These are phyloP conservation scores for Gryllus bimaculatus DNA, from an alignment of 1,140 invertebrate genomes.

Conservation along the genomic window DNA sequence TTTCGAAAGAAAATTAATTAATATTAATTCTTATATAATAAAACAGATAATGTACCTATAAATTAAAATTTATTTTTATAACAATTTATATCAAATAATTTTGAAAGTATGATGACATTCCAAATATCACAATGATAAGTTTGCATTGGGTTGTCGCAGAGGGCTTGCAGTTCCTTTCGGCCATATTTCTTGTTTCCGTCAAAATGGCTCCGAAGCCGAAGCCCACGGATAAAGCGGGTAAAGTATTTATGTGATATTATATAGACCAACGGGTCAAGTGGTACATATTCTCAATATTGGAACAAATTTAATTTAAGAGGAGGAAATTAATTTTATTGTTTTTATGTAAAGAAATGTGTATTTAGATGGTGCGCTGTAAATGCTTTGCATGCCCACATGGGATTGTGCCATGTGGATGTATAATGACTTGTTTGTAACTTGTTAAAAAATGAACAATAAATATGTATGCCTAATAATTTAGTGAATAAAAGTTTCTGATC, in stretches of 20 bases:
- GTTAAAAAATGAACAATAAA: too few relatives aligned
- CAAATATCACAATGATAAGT: neutral
- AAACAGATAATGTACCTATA: neutral
- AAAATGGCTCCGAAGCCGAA: conserved; percentile 59
- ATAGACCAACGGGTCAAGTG: too few relatives aligned
- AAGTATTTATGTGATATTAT: conserved; percentile 17
- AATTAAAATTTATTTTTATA: neutral
- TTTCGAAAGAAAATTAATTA: too few relatives aligned
- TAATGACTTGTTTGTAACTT: neutral
- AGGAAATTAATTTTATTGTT: too few relatives aligned
- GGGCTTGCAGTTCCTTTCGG: neutral
- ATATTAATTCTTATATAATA: too few relatives aligned
- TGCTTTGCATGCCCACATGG: neutral
- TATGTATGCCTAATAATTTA: too few relatives aligned
- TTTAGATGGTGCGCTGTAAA: neutral
- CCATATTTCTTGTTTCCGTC: conserved; percentile 15
- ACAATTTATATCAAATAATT: neutral
- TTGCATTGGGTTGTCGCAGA: neutral
- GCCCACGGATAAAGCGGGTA: conserved; percentile 53
- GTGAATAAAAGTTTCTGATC: too few relatives aligned
- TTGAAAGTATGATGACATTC: neutral
- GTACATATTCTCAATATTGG: too few relatives aligned
- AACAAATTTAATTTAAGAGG: too few relatives aligned
- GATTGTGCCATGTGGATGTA: neutral
- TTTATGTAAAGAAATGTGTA: too few relatives aligned